Base-by-base conservation (phyloP, 2,888 invertebrate genomes). In the Hecatera dysodea region DNA sequence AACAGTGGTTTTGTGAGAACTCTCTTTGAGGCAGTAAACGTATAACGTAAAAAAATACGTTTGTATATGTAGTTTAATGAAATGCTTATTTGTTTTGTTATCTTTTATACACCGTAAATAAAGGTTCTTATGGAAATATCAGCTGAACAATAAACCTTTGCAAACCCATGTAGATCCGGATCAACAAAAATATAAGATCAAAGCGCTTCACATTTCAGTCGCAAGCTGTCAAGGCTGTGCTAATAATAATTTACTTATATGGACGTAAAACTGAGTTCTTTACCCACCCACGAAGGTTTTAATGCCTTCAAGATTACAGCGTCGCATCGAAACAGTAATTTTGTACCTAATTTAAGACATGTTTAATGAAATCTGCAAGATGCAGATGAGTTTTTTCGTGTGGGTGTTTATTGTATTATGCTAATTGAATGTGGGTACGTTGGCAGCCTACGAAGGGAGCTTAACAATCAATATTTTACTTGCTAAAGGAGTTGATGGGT, bases 221-320 rank as follows among this genome's bases (percentile, higher is more conserved):
- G 69, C 75, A 50, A 67, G 46, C 66, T 52, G 69, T 80, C 84
- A 87, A 87, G 83, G 85, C 72, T 80, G 55, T 48, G 22, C 70
- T 67, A 80, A 82, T 82, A 81, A 83, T 87, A 84, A 82, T 81
- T 82, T 80, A 83, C 85, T 63, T 85, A 86, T 74, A 87, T 75
- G 84, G 84, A 72, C 67, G 66, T 72, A 75, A 83, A 83, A 77
- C 71, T 69, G 69, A 75, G 67, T 83, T 85, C 79, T 87, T 84
- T 78, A 86, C 78, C 89, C 88, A 84, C 89, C 86, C 89, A 90
- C 87, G 85, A 84, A 81, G 88, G 72, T 78, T 84, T 87, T 86
- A 87, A 87, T 83, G 75, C 80, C 29, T 75, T 57, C 75, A 62
- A 85, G 76, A 85, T 84, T 80, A 84, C 83, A 67, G 66, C 64